phyloP scores from a whole-genome alignment of 2,888 invertebrate genomes.

The Lepidocyrtinus sp. region DNA sequence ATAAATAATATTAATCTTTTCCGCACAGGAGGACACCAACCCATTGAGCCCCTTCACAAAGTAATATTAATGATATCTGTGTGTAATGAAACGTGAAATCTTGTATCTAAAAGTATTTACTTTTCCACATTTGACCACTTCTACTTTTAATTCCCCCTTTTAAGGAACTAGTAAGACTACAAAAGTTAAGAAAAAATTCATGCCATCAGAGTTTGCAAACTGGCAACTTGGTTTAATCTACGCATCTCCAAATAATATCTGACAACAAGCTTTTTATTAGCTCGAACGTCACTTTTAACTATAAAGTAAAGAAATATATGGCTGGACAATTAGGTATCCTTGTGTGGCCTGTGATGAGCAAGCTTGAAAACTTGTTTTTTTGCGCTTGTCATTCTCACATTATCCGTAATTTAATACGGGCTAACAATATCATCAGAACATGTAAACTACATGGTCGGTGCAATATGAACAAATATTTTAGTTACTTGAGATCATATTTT shows the following conservation, averaged over 20 bases:
- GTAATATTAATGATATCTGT: slow-evolving; percentile 32
- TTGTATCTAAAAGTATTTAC: slow-evolving; percentile 12
- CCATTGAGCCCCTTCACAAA: not conserved
- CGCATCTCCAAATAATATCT: slow-evolving; percentile 17
- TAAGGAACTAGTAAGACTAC: no score
- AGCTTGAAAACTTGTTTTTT: slow-evolving; percentile 6
- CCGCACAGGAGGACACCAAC: slow-evolving; percentile 34
- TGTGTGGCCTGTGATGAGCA: not conserved
- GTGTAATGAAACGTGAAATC: slow-evolving; percentile 49
- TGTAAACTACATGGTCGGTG: not conserved
- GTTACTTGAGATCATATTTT: not conserved
- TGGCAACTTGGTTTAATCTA: slow-evolving; percentile 40
- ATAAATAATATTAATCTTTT: slow-evolving; percentile 49
- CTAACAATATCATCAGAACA: slow-evolving; percentile 17
- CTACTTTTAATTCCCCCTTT: not conserved
- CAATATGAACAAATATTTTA: slow-evolving; percentile 4
- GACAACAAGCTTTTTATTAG: not conserved
- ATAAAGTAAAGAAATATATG: not conserved
- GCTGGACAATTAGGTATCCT: not conserved
- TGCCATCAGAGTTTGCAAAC: slow-evolving; percentile 34
- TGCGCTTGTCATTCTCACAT: slow-evolving; percentile 17
- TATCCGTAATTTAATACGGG: slow-evolving; percentile 31
- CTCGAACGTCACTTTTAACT: not conserved
- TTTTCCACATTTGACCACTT: not conserved
- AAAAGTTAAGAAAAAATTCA: no score